Conservation (phyloP, 1,140 invertebrate genomes). For the Aphelenchoides fujianensis region DNA sequence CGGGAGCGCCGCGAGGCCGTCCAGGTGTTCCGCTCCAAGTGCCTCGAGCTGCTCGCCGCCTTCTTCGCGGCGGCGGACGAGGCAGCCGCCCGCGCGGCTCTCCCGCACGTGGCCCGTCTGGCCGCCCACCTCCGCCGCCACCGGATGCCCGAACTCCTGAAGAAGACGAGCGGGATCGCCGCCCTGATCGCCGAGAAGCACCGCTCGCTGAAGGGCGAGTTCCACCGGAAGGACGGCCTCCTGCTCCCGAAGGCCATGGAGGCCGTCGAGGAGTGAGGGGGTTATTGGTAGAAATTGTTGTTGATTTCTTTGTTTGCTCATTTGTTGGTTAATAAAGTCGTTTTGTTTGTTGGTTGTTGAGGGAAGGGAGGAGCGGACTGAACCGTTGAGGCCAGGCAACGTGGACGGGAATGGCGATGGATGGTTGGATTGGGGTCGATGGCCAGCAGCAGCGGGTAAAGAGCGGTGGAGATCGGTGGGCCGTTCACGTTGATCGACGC, state of each 20-base stretch:
- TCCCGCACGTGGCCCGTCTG: not conserved
- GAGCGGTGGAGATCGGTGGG: no score
- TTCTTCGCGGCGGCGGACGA: conserved; percentile 9
- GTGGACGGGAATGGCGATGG: no score
- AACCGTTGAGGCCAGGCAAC: no score
- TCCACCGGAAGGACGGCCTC: not conserved
- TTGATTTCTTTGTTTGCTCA: no score
- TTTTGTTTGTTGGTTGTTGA: no score
- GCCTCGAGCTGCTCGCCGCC: conserved; percentile 4
- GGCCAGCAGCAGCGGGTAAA: no score
- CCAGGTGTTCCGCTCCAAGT: not conserved
- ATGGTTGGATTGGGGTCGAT: no score
- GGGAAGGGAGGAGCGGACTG: no score
- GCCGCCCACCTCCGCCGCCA: not conserved
- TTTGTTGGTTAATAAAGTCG: no score
- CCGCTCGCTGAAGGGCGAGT: not conserved
- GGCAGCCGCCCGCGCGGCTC: not conserved
- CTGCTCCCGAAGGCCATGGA: not conserved
- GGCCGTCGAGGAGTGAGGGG: not conserved
- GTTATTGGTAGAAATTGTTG: no score
- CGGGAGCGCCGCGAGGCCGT: not conserved
- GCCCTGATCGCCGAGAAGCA: not conserved
- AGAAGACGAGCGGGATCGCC: not conserved
- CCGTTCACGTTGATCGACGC: no score
- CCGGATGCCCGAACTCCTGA: not conserved